phyloP scores from a whole-genome alignment of 2,888 invertebrate genomes.

The Papilio elwesi region DNA sequence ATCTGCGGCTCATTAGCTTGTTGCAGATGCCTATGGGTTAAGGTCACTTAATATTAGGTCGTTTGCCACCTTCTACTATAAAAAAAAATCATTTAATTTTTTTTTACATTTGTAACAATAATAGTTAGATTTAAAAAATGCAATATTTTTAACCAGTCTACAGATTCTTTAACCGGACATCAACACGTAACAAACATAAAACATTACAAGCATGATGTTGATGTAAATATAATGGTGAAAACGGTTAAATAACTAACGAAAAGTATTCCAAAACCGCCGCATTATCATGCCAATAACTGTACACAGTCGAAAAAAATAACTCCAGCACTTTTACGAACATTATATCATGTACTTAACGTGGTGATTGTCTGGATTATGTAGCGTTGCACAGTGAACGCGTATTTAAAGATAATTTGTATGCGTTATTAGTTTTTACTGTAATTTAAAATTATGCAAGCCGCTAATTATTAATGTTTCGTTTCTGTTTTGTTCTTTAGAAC shows the following conservation, averaged over 20 bases:
- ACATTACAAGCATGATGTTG: constrained; percentile 27
- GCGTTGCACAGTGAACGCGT: constrained; percentile 17
- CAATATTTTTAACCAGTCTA: not conserved
- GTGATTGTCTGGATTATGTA: constrained; percentile 17
- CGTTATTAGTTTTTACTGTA: constrained; percentile 24
- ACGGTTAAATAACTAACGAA: constrained; percentile 34
- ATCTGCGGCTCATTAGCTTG: too few relatives aligned
- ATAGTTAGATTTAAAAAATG: not conserved
- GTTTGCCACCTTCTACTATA: too few relatives aligned
- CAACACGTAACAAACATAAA: constrained; percentile 30
- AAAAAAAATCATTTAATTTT: not conserved
- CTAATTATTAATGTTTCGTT: constrained; percentile 36
- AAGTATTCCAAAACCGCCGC: constrained; percentile 22
- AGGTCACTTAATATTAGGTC: too few relatives aligned
- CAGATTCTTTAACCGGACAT: not conserved
- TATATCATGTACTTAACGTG: constrained; percentile 17
- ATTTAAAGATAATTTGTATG: constrained; percentile 30
- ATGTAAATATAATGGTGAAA: constrained; percentile 28
- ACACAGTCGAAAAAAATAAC: constrained; percentile 1
- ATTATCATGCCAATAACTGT: constrained; percentile 22
- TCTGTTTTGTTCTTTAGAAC: not conserved
- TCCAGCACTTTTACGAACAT: constrained; percentile 13
- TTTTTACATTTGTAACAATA: not conserved
- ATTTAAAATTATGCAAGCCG: constrained; percentile 35
- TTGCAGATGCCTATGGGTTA: too few relatives aligned